These are phyloP conservation scores for Meganola albula DNA, from an alignment of 2,888 invertebrate species.

Conservation along the genomic window DNA sequence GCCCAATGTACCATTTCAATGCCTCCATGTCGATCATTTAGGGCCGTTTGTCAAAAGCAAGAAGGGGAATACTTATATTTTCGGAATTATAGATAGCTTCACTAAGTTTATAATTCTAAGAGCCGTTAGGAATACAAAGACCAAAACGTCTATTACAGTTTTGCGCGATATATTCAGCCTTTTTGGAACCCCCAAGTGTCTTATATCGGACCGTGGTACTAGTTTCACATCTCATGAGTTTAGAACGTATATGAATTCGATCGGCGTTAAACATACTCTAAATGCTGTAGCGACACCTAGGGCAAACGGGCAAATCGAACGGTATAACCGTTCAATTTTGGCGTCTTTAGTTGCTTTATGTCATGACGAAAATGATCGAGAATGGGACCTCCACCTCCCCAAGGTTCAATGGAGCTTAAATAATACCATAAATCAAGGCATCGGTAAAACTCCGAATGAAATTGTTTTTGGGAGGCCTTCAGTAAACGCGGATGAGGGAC, in stretches of 20 bases:
- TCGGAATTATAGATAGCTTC: too few relatives aligned
- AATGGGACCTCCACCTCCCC: too few relatives aligned
- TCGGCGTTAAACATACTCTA: not conserved
- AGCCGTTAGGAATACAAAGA: too few relatives aligned
- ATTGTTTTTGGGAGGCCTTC: too few relatives aligned
- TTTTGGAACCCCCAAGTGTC: not conserved
- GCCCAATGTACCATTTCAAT: not conserved
- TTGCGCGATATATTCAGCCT: not conserved
- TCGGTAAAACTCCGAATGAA: too few relatives aligned
- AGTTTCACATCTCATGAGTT: conserved; percentile 1
- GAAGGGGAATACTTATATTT: too few relatives aligned
- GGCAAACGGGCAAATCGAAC: conserved; percentile 1
- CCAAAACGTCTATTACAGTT: not conserved
- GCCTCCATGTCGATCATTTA: conserved; percentile 2
- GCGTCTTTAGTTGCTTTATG: not conserved
- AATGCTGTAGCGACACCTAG: not conserved
- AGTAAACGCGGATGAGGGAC: too few relatives aligned
- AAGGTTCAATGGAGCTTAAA: too few relatives aligned
- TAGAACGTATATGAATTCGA: not conserved
- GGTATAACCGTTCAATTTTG: conserved; percentile 1
- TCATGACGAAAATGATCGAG: not conserved
- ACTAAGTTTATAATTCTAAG: too few relatives aligned
- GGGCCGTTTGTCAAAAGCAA: too few relatives aligned
- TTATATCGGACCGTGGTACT: conserved; percentile 1
- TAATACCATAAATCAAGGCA: too few relatives aligned